These are phyloP conservation scores for Ichneumoninae sp. DNA, from an alignment of 2,888 invertebrate species.

Conservation along the genomic window DNA sequence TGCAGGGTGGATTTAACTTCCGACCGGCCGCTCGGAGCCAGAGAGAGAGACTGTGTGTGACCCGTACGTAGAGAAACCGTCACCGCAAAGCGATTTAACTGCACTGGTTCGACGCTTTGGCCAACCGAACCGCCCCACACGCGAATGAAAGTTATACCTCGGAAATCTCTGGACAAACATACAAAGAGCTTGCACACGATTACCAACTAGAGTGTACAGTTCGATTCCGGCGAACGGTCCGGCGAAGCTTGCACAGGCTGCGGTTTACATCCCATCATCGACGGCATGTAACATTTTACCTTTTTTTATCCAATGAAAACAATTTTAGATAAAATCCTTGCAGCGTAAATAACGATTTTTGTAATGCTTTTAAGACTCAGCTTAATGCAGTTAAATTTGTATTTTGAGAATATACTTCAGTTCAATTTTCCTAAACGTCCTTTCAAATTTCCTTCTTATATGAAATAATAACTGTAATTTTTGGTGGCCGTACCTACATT, in stretches of 20 bases:
- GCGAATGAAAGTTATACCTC: slow-evolving; percentile 35
- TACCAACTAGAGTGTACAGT: not conserved
- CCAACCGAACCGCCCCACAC: slow-evolving; percentile 34
- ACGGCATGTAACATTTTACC: not conserved
- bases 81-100: slow-evolving; percentile 70
- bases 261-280: not conserved
- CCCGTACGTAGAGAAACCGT: slow-evolving; percentile 47
- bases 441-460: too few relatives aligned
- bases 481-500: too few relatives aligned
- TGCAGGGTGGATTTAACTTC: slow-evolving; percentile 69
- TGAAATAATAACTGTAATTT: too few relatives aligned
- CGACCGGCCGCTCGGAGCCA: slow-evolving; percentile 37
- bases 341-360: too few relatives aligned
- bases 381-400: too few relatives aligned
- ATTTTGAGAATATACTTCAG: too few relatives aligned
- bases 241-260: not conserved
- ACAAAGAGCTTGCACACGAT: not conserved
- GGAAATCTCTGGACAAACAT: slow-evolving; percentile 13
- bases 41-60: not conserved
- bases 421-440: too few relatives aligned
- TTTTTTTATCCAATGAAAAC: not conserved
- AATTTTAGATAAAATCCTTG: too few relatives aligned
- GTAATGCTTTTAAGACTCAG: too few relatives aligned
- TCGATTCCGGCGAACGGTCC: not conserved
- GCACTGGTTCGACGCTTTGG: slow-evolving; percentile 41